Base-by-base conservation (phyloP, 2,797 vertebrate genomes). In the Tokudaia tokunoshimensis region DNA sequence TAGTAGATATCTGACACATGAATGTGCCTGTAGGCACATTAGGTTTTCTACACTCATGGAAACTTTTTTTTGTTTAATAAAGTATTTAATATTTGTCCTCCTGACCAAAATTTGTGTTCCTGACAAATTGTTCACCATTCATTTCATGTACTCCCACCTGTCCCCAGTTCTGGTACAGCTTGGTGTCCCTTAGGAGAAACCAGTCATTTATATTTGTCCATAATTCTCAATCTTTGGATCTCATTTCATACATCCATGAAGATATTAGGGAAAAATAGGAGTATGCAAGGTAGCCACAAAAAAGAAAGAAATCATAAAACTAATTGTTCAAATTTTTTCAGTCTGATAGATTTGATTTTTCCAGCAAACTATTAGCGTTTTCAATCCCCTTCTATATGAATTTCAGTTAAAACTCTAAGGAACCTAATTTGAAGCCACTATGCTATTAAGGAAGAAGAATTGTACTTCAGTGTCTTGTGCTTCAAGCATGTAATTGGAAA, bases 401-500 rank as follows among this genome's bases (percentile, higher is more conserved):
- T 94, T 97, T 96, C 50, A 83, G 79, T 96, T 88, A 95, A 93
- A 96, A 96, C 55, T 89, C 95, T 89, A 84, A 96, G 44, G 75
- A 97, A 92, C 72, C 70, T 95, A 95, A 90, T 95, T 97, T 95
- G 97, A 95, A 96, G 95, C 41, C 80, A 82, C 72, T 91, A 0
- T 92, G 94, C 91, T 95, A 95, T 94, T 93, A 92, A 84, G 82
- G 67, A 90, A 97, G 24, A 97, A 94, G 90, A 96, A 92, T 83
- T 95, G 31, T 92, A 76, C 41, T 94, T 97, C 83, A 78, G 47
- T 92, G 70, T 89, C 15, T 91, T 97, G 70, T 97, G 80, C 96
- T 93, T 97, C 94, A 96, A 97, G 95, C 93, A 97, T 95, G 89
- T 96, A 98, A 97, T 97, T 97, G 96, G 94, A 95, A 97, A 92